phyloP scores from a whole-genome alignment of 2,113 vertebrate genomes.

The Grammomys surdaster region DNA sequence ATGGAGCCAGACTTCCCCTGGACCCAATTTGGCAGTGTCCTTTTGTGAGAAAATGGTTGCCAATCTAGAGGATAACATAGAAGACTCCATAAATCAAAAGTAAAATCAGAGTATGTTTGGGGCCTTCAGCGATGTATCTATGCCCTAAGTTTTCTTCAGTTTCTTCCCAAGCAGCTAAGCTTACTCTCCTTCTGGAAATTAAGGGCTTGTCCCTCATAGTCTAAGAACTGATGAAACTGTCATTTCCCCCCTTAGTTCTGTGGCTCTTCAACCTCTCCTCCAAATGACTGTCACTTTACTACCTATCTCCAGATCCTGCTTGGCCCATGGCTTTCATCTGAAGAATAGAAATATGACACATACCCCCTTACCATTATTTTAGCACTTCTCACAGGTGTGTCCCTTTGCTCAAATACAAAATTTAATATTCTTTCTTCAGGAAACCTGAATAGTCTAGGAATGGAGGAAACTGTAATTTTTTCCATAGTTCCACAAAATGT shows the following conservation, averaged over 20 bases:
- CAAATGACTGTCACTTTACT: background rate
- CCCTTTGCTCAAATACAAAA: background rate
- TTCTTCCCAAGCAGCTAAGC: background rate
- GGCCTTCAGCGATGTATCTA: background rate
- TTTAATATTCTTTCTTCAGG: background rate
- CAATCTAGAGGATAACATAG: background rate
- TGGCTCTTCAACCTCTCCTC: background rate
- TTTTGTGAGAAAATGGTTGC: background rate
- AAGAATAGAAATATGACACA: background rate
- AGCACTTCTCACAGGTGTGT: background rate
- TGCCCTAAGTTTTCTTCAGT: background rate
- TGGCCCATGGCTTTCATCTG: background rate
- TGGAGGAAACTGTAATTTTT: background rate
- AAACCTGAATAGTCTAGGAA: background rate
- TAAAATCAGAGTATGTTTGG: background rate
- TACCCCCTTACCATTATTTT: background rate
- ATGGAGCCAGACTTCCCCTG: background rate
- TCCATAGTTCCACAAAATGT: background rate
- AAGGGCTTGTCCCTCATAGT: background rate
- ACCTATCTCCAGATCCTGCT: background rate
- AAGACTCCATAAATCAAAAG: background rate
- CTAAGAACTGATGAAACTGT: background rate
- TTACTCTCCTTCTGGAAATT: background rate
- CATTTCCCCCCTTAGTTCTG: background rate
- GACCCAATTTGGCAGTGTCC: background rate